Evolutionary conservation across 2,888 invertebrate genomes (phyloP), one percentile per base, ranked within the genome.

Genomic region (Aradus depressus): DNA sequence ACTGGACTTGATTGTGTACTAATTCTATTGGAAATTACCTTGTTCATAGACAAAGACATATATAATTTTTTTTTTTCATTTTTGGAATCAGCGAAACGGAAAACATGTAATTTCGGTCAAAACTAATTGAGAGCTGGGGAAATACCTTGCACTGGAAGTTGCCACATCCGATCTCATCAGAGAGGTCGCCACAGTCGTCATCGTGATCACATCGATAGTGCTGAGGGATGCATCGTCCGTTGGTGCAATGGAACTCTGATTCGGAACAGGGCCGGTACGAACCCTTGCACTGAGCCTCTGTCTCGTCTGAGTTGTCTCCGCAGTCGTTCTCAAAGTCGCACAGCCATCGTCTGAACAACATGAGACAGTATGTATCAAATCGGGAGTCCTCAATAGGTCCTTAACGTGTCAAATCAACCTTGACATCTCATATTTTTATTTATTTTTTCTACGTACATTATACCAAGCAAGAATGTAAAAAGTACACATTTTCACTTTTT

Each of bases 321-420:
- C 97, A 97, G 66, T 97, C 96, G 63, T 95, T 91, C 23, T 95
- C 90, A 67, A 91, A 93, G 65, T 97, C 96, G 65, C 96, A 97
- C 60, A 84, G 76, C 93, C 93, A 95, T 64, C 91, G 85, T 61
- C 66, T 64, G 51, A 5, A 48, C 53, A 54, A 35, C 8, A 49
- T 41, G 38, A 28, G 41, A 23, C 28, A 25, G 12, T 35, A 16
- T 26, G 31, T 42, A 10, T 22, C 10, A 39, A 21, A n/a, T n/a
- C n/a, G n/a, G n/a, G n/a, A n/a, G n/a, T n/a, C n/a, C n/a, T n/a
- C n/a, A n/a, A n/a, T n/a, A n/a, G n/a, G n/a, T n/a, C n/a, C n/a
- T n/a, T n/a, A n/a, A n/a, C n/a, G n/a, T n/a, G n/a, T n/a, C n/a
- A n/a, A n/a, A n/a, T n/a, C n/a, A n/a, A n/a, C n/a, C n/a, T n/a